phyloP scores from a whole-genome alignment of 2,888 invertebrate species.

The Cheilosia impressa region DNA sequence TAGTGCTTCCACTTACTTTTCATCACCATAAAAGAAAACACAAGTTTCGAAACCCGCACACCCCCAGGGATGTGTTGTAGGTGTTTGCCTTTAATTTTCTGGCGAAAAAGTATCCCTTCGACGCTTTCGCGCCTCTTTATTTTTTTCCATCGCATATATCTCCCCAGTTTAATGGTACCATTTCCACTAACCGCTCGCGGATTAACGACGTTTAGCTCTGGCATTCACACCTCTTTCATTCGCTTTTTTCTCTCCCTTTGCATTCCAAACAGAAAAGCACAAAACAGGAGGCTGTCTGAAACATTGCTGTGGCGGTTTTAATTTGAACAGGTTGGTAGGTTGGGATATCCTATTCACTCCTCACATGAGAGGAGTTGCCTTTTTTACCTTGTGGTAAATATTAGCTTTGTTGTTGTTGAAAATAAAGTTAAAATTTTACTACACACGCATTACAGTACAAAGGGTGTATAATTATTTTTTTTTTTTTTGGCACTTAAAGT shows the following conservation, averaged over 20 bases:
- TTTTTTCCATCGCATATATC: constrained; percentile 26
- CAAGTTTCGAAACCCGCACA: constrained; percentile 2
- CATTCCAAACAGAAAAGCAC: constrained; percentile 3
- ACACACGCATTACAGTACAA: constrained; percentile 34
- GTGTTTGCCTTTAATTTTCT: constrained; percentile 21
- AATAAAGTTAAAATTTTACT: constrained; percentile 24
- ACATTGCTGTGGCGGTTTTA: constrained; percentile 30
- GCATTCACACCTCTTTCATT: constrained; percentile 34
- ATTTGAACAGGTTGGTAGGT: constrained; percentile 25
- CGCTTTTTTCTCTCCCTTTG: not conserved
- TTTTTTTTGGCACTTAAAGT: constrained; percentile 70
- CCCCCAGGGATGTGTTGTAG: constrained; percentile 11
- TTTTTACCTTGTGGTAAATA: constrained; percentile 45
- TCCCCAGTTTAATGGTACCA: constrained; percentile 37
- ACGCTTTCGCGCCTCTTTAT: constrained; percentile 25
- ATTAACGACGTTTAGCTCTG: constrained; percentile 57
- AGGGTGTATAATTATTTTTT: constrained; percentile 20
- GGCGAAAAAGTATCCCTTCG: not conserved
- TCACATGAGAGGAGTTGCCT: constrained; percentile 34
- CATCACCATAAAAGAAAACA: not conserved
- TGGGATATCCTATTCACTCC: not conserved
- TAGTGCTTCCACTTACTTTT: constrained; percentile 16
- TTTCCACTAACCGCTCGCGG: constrained; percentile 42
- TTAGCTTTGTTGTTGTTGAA: constrained; percentile 35
- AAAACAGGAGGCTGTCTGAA: not conserved